phyloP scores from a whole-genome alignment of 2,888 invertebrate species.

The Netelia fuscicornis region DNA sequence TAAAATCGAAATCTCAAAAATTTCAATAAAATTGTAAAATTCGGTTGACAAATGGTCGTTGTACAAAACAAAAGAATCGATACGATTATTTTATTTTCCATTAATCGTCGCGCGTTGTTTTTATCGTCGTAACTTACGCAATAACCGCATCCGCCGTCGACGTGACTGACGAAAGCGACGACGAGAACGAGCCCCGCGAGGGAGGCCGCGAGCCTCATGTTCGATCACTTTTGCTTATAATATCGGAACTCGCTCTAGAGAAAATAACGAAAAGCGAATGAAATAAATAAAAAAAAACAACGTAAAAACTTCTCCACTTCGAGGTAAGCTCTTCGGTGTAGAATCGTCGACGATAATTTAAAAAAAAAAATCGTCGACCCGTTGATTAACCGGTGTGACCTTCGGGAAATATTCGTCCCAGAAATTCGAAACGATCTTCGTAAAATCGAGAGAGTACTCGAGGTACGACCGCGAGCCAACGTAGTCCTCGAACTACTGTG shows the following conservation, averaged over 20 bases:
- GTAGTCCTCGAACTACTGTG: slow-evolving; percentile 73
- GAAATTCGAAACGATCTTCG: slow-evolving; percentile 11
- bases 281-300: slow-evolving; percentile 3
- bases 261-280: not conserved
- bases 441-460: slow-evolving; percentile 36
- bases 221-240: slow-evolving; percentile 52
- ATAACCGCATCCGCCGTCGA: slow-evolving; percentile 17
- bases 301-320: slow-evolving; percentile 4
- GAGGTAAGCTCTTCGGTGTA: not conserved
- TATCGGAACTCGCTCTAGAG: not conserved
- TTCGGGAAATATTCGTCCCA: slow-evolving; percentile 24
- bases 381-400: slow-evolving; percentile 20
- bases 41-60: not conserved
- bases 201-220: slow-evolving; percentile 66
- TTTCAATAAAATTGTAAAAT: not conserved
- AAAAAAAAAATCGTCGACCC: not conserved
- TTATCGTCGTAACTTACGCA: slow-evolving; percentile 50
- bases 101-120: not conserved
- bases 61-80: not conserved
- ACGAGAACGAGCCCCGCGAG: slow-evolving; percentile 51
- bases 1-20: not conserved
- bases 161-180: slow-evolving; percentile 18
- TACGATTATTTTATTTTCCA: slow-evolving; percentile 3
- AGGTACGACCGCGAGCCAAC: slow-evolving; percentile 70
- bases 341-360: not conserved